A percentile compares a stretch with the other conserved stretches of the same genome.
Conservation (phyloP, 2,888 invertebrate species). For the Drosophila quinaria region DNA sequence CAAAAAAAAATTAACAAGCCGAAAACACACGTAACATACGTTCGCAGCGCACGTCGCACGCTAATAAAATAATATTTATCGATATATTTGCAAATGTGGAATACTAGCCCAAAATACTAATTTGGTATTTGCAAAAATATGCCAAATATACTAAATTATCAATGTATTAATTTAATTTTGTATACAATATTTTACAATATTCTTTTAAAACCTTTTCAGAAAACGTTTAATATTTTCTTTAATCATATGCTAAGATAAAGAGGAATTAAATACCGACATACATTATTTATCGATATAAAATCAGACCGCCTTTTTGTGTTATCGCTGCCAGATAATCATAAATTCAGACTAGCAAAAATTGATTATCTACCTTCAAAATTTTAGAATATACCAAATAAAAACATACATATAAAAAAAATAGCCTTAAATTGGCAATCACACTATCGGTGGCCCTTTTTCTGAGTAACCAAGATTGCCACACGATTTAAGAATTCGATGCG, state of each 20-base stretch:
- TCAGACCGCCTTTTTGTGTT: neutral
- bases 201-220: neutral
- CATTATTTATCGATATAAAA: neutral
- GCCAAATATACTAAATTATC: constrained; percentile 17
- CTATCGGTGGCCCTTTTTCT: no score
- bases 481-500: no score
- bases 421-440: no score
- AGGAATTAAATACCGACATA: neutral
- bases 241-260: neutral
- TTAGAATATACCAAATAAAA: no score
- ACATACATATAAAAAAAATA: no score
- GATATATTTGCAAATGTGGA: constrained; percentile 37
- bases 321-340: neutral
- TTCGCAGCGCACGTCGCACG: constrained; percentile 62
- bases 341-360: neutral
- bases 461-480: no score
- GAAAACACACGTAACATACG: constrained; percentile 79
- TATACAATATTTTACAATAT: neutral
- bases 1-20: constrained; percentile 68
- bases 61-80: constrained; percentile 55
- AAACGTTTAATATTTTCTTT: no score
- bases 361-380: no score
- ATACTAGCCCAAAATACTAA: constrained; percentile 10
- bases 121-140: constrained; percentile 48
- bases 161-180: neutral